Percentiles rank a stretch among this genome's conserved stretches.
Evolutionary conservation across 2,797 vertebrate species (phyloP).

Genomic region (Bryconaethiops microstoma): DNA sequence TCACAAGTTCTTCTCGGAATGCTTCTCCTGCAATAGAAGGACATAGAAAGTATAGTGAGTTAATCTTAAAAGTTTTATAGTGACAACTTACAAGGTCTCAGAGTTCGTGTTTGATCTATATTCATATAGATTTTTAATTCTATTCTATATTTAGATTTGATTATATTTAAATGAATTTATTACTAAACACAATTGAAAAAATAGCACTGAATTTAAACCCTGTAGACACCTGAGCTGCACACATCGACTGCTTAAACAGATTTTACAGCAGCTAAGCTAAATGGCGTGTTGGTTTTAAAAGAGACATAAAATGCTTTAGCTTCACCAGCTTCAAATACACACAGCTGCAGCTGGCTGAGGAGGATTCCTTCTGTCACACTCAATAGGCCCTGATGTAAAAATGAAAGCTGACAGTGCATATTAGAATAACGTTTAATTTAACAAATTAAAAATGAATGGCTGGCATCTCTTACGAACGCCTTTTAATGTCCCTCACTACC

Average conservation of each 20-base stretch:
- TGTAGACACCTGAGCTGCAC: background rate
- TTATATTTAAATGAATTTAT: background rate
- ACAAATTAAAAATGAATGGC: constrained; percentile 41
- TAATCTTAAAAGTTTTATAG: background rate
- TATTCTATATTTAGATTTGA: no score
- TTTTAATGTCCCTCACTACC: constrained; percentile 14
- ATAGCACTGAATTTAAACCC: background rate
- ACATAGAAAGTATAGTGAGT: constrained; percentile 4
- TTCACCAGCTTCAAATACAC: background rate
- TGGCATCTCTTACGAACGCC: constrained; percentile 21
- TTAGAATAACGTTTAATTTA: constrained; percentile 49
- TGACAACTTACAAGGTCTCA: background rate
- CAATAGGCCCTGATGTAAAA: background rate
- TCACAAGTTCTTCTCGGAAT: constrained; percentile 5
- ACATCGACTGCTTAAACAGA: background rate
- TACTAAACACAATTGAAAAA: background rate
- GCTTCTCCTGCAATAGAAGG: background rate
- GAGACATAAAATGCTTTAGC: background rate
- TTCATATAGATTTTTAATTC: no score
- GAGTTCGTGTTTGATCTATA: background rate
- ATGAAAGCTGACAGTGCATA: constrained; percentile 23
- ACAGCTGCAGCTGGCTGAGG: background rate
- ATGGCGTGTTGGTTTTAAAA: background rate
- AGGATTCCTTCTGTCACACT: constrained; percentile 13
- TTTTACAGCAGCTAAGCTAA: background rate